Conservation (phyloP, 2,113 vertebrate species). For the Pygoscelis antarcticus region DNA sequence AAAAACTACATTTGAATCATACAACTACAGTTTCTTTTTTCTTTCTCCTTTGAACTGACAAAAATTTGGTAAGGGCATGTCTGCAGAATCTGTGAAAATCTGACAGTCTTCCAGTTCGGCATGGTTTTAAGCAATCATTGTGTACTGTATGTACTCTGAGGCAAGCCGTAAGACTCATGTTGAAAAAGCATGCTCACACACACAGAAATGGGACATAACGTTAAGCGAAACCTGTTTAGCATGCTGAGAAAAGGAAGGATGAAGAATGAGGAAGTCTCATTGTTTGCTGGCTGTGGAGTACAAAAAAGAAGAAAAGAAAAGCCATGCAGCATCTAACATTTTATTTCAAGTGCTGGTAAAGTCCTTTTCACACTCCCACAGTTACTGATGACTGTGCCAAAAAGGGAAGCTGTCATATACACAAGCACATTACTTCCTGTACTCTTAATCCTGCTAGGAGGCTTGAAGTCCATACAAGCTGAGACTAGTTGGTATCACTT, state of each 20-base stretch:
- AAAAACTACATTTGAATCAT: background rate
- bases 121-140: background rate
- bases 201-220: background rate
- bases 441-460: background rate
- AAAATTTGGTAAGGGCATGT: background rate
- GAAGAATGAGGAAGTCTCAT: constrained; percentile 17
- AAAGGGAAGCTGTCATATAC: background rate
- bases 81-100: background rate
- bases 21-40: background rate
- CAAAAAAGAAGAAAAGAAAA: background rate
- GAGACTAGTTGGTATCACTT: background rate
- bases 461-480: background rate
- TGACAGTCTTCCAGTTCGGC: background rate
- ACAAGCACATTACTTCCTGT: background rate
- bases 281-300: background rate
- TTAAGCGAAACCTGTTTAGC: background rate
- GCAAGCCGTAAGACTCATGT: background rate
- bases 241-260: background rate
- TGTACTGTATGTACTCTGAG: background rate
- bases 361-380: background rate
- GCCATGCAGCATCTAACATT: background rate
- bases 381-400: background rate
- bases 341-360: background rate
- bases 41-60: background rate
- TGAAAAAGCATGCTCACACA: background rate